These are phyloP conservation scores for Nerophis ophidion DNA, from an alignment of 2,113 vertebrate species.

Conservation along the genomic window DNA sequence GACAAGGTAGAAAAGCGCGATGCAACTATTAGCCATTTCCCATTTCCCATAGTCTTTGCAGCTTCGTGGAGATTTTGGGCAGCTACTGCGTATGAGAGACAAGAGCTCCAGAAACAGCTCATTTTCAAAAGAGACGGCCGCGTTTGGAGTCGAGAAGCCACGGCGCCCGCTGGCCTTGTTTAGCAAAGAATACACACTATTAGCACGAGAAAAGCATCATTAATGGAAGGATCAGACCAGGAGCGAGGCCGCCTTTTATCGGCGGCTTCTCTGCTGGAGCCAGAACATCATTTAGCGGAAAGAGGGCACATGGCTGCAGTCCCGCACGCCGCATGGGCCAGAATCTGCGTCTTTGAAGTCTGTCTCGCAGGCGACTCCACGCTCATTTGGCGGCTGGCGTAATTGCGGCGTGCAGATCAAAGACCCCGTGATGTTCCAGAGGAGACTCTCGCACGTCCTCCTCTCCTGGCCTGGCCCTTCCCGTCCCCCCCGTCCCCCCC, in stretches of 20 bases:
- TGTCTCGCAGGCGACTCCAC: conserved; percentile 71
- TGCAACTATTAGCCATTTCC: too few relatives aligned
- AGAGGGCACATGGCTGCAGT: conserved; percentile 69
- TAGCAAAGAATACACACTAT: conserved; percentile 63
- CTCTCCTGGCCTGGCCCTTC: conserved; percentile 81
- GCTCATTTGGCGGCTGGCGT: conserved; percentile 85
- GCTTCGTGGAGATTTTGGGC: too few relatives aligned
- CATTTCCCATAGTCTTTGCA: too few relatives aligned
- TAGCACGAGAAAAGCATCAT: conserved; percentile 65
- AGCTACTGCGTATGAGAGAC: too few relatives aligned
- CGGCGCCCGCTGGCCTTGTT: conserved; percentile 62
- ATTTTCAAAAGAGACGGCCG: conserved; percentile 41
- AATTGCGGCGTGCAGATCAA: conserved; percentile 98
- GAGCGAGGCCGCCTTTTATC: conserved; percentile 69
- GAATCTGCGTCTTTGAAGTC: conserved; percentile 75
- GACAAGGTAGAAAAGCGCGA: too few relatives aligned
- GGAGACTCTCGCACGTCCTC: conserved; percentile 91
- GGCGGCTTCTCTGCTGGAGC: conserved; percentile 68
- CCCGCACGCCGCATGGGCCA: conserved; percentile 59
- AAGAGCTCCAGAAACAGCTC: conserved; percentile 17
- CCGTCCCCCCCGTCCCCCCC: conserved; percentile 86
- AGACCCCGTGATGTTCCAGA: conserved; percentile 97
- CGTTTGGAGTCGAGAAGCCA: conserved; percentile 59
- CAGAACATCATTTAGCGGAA: conserved; percentile 66
- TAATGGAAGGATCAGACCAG: conserved; percentile 71